A percentile compares a stretch with the other conserved stretches of the same genome.
Evolutionary conservation across 2,797 vertebrate species (phyloP).

Genomic region (Varecia variegata): DNA sequence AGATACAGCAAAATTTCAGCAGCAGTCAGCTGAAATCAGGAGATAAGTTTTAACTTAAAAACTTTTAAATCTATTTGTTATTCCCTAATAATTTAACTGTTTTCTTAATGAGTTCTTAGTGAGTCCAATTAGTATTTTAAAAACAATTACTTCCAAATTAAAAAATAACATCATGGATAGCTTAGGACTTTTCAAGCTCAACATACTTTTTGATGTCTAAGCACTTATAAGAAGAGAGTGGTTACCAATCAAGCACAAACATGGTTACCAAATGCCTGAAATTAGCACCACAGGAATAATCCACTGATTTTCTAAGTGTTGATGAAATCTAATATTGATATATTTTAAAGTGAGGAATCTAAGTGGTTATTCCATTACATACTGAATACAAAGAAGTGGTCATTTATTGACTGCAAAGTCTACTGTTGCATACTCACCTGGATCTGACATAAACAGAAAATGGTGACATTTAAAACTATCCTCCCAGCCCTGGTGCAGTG

Average conservation of each 20-base stretch:
- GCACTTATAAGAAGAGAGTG: not conserved
- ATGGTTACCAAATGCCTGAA: not conserved
- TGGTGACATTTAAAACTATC: not conserved
- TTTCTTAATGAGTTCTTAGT: not conserved
- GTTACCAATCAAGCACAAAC: constrained; percentile 7
- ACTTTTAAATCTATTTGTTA: not conserved
- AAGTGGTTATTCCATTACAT: not conserved
- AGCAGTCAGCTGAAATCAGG: not conserved
- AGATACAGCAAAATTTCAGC: not conserved
- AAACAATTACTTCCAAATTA: constrained; percentile 7
- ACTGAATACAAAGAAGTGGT: not conserved
- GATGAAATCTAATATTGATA: not conserved
- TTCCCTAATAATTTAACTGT: constrained; percentile 25
- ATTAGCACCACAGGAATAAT: not conserved
- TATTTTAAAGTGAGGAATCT: constrained; percentile 20
- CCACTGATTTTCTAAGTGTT: constrained; percentile 16
- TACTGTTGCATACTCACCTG: not conserved
- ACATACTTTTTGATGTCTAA: not conserved
- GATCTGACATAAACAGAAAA: constrained; percentile 6
- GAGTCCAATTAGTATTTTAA: constrained; percentile 27
- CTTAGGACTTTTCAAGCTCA: constrained; percentile 34
- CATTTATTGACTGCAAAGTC: not conserved
- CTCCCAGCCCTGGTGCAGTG: not conserved
- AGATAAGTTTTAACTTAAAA: not conserved
- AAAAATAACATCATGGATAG: not conserved